A percentile compares a stretch with the other conserved stretches of the same genome.
Evolutionary conservation across 2,113 vertebrate genomes (phyloP).

Genomic region (Thermophis baileyi): DNA sequence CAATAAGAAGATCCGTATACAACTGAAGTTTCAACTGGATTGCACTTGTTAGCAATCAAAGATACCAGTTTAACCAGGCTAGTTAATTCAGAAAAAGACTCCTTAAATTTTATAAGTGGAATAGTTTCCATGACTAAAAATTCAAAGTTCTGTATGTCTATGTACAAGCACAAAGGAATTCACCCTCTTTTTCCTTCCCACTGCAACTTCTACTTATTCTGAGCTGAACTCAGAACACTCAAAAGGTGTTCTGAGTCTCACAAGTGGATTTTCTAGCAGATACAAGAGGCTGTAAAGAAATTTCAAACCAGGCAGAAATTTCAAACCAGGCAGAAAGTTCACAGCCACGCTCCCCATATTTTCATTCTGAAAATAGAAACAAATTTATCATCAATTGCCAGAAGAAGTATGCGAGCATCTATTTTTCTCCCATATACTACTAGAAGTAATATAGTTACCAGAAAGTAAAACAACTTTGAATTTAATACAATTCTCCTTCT

Average conservation of each 20-base stretch:
- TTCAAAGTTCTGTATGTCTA: neutral
- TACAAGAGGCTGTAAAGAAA: neutral
- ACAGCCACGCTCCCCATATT: neutral
- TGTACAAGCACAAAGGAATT: neutral
- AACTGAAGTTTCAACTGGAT: neutral
- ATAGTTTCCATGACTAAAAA: neutral
- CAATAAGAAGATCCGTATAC: neutral
- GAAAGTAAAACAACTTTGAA: neutral
- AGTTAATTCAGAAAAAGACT: neutral
- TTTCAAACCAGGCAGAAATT: neutral
- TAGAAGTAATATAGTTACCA: neutral
- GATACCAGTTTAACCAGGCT: neutral
- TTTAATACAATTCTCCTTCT: neutral
- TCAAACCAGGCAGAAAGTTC: neutral
- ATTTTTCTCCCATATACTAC: neutral
- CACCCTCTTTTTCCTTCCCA: neutral
- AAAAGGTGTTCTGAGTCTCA: neutral
- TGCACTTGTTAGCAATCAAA: neutral
- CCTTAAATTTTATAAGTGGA: neutral
- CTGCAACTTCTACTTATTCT: neutral
- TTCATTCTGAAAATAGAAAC: neutral
- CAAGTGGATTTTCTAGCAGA: neutral
- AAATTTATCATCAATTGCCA: neutral
- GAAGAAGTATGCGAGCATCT: neutral
- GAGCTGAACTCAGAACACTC: neutral